phyloP scores from a whole-genome alignment of 2,888 invertebrate species.

The Gari tellinella region DNA sequence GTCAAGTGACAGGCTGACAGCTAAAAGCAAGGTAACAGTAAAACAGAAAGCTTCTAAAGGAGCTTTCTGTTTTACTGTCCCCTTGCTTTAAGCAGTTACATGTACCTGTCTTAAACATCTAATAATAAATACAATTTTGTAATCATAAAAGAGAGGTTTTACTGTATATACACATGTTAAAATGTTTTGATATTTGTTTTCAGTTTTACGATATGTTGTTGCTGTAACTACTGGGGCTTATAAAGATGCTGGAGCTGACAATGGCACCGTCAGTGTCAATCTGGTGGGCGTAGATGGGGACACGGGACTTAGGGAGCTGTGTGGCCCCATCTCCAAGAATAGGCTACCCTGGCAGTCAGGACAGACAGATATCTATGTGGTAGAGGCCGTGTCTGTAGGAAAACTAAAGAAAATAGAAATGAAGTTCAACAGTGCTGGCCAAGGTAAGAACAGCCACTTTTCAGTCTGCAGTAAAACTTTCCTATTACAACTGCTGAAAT shows the following conservation, averaged over 20 bases:
- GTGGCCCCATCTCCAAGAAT: conserved; percentile 54
- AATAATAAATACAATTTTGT: no score
- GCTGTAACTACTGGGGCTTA: conserved; percentile 79
- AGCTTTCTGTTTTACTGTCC: no score
- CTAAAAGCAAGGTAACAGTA: no score
- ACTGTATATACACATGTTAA: no score
- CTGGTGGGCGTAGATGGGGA: conserved; percentile 80
- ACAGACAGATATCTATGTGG: conserved; percentile 78
- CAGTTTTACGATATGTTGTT: conserved; percentile 79
- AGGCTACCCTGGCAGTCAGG: conserved; percentile 67
- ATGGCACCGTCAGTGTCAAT: conserved; percentile 75
- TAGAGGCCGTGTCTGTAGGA: conserved; percentile 82
- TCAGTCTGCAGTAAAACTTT: no score
- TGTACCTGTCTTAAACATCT: no score
- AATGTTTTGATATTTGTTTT: no score
- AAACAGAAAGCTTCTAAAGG: no score
- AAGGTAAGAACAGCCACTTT: conserved; percentile 33
- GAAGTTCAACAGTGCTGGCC: conserved; percentile 46
- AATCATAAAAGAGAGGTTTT: no score
- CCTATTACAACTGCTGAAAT: no score
- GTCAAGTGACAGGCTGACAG: no score
- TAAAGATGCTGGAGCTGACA: conserved; percentile 72
- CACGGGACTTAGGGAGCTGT: conserved; percentile 72
- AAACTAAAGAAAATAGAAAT: conserved; percentile 75
- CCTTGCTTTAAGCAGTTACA: no score